Evolutionary conservation across 2,888 invertebrate species (phyloP), one percentile per base, ranked within the genome.

Genomic region (Muscina levida): DNA sequence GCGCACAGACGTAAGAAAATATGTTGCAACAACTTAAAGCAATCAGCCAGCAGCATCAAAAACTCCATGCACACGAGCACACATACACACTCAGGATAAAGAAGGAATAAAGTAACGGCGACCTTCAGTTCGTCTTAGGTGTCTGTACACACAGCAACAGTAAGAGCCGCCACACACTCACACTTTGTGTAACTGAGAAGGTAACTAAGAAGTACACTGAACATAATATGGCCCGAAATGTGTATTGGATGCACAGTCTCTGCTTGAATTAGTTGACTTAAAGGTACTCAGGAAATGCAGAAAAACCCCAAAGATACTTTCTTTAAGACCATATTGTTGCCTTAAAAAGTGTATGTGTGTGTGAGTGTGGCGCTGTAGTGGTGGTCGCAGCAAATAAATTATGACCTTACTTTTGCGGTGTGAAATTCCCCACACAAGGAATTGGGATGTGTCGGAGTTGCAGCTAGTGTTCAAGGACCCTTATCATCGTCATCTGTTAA

Each of bases 401-500:
- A 81, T 81, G 77, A 77, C 62, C 77, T 81, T 77, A 72, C 77
- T 77, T 77, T 72, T 68, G 72, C 56, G 74, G 67, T 53, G 68
- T 56, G 39, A 56, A 73, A 74, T 71, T 56, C 62, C 72, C 48
- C 13, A 13, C 65, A 46, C 74, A 68, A 67, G 48, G 75, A 72
- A 67, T 71, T 72, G 17, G n/a, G 39, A 72, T 72, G 72, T 80
- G 66, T 76, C 37, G 62, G 22, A 62, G 26, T 42, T 39, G 62
- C 37, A 19, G 62, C 22, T 13, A 42, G 42, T 75, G 77, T 72
- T 77, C 77, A 77, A 81, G 75, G 81, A 75, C 77, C 77, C 74
- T 81, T 81, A 81, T 81, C 81, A 75, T 75, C 77, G 81, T 77
- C 81, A 77, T 81, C 74, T 68, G 74, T 81, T 81, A 62, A 75